phyloP scores from a whole-genome alignment of 2,113 vertebrate genomes.

The Jaculus jaculus region DNA sequence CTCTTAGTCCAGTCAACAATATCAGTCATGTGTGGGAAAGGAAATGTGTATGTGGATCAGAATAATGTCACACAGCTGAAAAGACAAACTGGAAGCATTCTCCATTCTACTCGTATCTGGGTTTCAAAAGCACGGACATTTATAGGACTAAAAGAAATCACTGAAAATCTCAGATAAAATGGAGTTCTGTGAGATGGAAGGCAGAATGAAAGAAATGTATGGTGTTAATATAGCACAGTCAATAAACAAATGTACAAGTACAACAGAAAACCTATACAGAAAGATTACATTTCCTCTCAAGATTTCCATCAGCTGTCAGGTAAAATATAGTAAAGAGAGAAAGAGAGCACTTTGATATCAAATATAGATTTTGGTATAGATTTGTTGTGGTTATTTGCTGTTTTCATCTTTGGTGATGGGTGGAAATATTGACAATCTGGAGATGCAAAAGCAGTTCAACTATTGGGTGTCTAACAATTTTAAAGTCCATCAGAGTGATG shows the following conservation, averaged over 20 bases:
- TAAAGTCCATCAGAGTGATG: slow-evolving; percentile 19
- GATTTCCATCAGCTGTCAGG: slow-evolving; percentile 24
- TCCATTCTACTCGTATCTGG: neutral
- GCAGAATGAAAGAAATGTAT: slow-evolving; percentile 38
- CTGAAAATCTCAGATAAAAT: slow-evolving; percentile 13
- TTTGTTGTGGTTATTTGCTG: slow-evolving; percentile 32
- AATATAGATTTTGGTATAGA: slow-evolving; percentile 30
- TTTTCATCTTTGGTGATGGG: slow-evolving; percentile 27
- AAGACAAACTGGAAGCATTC: neutral
- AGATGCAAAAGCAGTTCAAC: neutral
- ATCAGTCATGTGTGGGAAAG: neutral
- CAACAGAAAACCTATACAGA: slow-evolving; percentile 49
- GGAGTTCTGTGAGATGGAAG: neutral
- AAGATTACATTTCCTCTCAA: slow-evolving; percentile 35
- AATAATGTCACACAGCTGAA: neutral
- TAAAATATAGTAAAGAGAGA: slow-evolving; percentile 46
- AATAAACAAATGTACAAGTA: slow-evolving; percentile 1
- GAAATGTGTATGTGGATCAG: neutral
- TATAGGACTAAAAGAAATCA: slow-evolving; percentile 8
- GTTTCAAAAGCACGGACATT: neutral
- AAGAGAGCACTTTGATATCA: neutral
- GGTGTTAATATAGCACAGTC: neutral
- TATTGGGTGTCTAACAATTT: neutral
- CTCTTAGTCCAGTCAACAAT: neutral
- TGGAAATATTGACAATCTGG: slow-evolving; percentile 43